A percentile compares a stretch with the other conserved stretches of the same genome.
Evolutionary conservation across 2,888 invertebrate genomes (phyloP).

Genomic region (Lathronympha strigana): DNA sequence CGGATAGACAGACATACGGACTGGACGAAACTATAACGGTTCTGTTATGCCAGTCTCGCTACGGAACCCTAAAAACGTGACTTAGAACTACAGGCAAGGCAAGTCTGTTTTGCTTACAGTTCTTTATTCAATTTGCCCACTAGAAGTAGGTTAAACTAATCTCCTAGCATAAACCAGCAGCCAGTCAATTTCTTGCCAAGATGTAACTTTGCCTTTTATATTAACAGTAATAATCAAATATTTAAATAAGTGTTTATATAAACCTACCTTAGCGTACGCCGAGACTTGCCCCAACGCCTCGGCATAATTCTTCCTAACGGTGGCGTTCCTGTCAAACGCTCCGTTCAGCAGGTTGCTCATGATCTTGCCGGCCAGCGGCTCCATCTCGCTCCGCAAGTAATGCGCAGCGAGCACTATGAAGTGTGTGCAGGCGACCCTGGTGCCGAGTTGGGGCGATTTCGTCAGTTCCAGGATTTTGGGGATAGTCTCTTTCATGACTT

Average conservation of each 20-base stretch:
- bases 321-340: constrained; percentile 92
- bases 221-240: neutral
- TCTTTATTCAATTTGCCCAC: too few species aligned
- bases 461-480: constrained; percentile 93
- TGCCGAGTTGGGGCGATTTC: constrained; percentile 92
- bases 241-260: neutral
- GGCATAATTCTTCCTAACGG: constrained; percentile 93
- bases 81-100: too few species aligned
- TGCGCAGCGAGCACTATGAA: constrained; percentile 88
- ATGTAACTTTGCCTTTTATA: too few species aligned
- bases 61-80: too few species aligned
- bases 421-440: constrained; percentile 92
- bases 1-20: too few species aligned
- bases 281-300: constrained; percentile 93
- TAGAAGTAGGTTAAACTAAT: too few species aligned
- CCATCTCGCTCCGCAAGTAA: constrained; percentile 81
- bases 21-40: too few species aligned
- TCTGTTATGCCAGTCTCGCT: too few species aligned
- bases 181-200: too few species aligned
- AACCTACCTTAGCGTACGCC: constrained; percentile 88
- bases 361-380: constrained; percentile 84
- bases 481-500: constrained; percentile 90
- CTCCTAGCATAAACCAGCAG: too few species aligned
- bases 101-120: too few species aligned
- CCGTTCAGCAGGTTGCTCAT: constrained; percentile 87